A percentile compares a stretch with the other conserved stretches of the same genome.
Evolutionary conservation across 2,888 invertebrate species (phyloP).

Genomic region (Chelonus formosanus): DNA sequence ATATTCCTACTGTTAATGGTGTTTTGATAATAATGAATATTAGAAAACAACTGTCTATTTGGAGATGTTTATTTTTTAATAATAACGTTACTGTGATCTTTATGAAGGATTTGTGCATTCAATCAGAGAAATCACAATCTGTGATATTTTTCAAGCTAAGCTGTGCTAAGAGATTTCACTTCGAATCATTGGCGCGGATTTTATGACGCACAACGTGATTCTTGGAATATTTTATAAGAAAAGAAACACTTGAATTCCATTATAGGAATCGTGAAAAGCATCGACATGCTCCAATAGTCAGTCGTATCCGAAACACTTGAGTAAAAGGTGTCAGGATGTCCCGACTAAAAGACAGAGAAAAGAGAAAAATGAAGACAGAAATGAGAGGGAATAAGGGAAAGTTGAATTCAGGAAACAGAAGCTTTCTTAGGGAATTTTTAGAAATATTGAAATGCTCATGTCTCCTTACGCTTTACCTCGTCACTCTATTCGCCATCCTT

Average conservation of each 20-base stretch:
- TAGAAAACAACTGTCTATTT: too few species aligned
- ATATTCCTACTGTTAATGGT: background rate
- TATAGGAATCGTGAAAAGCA: conserved; percentile 21
- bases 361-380: conserved; percentile 14
- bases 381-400: conserved; percentile 20
- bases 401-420: conserved; percentile 21
- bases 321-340: conserved; percentile 5
- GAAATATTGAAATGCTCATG: conserved; percentile 56
- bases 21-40: too few species aligned
- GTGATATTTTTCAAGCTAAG: conserved; percentile 10
- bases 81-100: background rate
- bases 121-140: conserved; percentile 2
- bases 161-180: conserved; percentile 3
- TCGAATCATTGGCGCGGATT: conserved; percentile 12
- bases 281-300: conserved; percentile 11
- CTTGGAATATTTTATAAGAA: too few species aligned
- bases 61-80: too few species aligned
- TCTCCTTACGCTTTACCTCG: conserved; percentile 1
- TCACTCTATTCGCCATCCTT: background rate
- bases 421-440: conserved; percentile 44
- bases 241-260: conserved; percentile 19
- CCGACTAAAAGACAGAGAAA: conserved; percentile 8
- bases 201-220: conserved; percentile 3
- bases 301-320: background rate
- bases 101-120: background rate